Conservation (phyloP, 2,888 invertebrate genomes). For the Eupeodes latifasciatus region DNA sequence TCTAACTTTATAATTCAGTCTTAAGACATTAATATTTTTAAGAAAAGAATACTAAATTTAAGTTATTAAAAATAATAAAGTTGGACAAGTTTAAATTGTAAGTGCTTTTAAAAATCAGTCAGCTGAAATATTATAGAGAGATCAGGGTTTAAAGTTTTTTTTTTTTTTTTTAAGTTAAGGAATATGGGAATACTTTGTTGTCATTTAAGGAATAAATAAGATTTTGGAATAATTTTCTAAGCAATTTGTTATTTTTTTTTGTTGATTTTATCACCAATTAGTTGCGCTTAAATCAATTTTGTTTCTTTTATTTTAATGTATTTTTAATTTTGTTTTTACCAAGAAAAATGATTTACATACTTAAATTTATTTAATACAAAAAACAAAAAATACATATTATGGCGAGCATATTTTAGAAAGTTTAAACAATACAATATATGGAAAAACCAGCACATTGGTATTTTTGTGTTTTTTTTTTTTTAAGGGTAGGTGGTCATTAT, state of each 20-base stretch:
- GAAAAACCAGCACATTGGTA: conserved; percentile 58
- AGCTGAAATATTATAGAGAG: conserved; percentile 72
- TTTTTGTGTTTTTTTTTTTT: background rate
- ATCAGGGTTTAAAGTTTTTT: conserved; percentile 64
- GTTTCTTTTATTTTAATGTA: background rate
- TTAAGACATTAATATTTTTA: conserved; percentile 58
- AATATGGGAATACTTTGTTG: conserved; percentile 51
- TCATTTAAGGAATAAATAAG: conserved; percentile 59
- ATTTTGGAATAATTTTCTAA: conserved; percentile 65
- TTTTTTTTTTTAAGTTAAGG: conserved; percentile 34
- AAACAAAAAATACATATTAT: conserved; percentile 19
- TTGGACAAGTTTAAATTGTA: conserved; percentile 63
- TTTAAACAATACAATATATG: conserved; percentile 24
- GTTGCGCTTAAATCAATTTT: conserved; percentile 58
- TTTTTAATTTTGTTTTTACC: conserved; percentile 34
- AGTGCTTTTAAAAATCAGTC: conserved; percentile 74
- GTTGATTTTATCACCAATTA: conserved; percentile 69
- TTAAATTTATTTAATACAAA: conserved; percentile 31
- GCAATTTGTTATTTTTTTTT: conserved; percentile 27
- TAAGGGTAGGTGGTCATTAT: background rate
- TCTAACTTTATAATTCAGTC: conserved; percentile 71
- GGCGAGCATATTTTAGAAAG: conserved; percentile 37
- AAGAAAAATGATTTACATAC: conserved; percentile 30
- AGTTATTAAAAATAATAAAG: conserved; percentile 22
- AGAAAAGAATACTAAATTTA: conserved; percentile 43